Evolutionary conservation across 2,797 vertebrate species (phyloP).

Genomic region (Natrix natrix): DNA sequence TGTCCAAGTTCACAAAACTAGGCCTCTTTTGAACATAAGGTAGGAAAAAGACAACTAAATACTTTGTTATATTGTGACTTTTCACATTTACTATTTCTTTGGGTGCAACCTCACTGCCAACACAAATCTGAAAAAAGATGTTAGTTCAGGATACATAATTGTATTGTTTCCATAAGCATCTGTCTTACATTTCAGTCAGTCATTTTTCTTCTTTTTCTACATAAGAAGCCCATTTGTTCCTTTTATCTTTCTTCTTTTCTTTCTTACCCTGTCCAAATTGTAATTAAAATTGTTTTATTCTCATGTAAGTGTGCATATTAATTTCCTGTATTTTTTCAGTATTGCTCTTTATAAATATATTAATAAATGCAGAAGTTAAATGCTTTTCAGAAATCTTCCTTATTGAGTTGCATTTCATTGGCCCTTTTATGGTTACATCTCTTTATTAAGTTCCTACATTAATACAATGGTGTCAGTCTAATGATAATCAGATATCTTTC

Average conservation of each 20-base stretch:
- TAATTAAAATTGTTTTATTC: neutral
- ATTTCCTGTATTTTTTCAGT: neutral
- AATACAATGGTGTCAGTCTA: neutral
- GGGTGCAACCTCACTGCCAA: constrained; percentile 40
- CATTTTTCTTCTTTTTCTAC: neutral
- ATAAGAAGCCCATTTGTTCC: neutral
- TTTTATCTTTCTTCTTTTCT: neutral
- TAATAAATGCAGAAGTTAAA: constrained; percentile 2
- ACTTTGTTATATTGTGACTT: neutral
- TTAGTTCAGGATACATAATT: constrained; percentile 40
- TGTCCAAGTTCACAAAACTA: constrained; percentile 99
- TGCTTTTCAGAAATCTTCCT: neutral
- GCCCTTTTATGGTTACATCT: neutral
- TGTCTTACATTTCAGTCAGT: constrained; percentile 32
- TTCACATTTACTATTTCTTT: neutral
- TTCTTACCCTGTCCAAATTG: rapidly evolving
- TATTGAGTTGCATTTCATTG: neutral
- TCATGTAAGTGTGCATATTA: neutral
- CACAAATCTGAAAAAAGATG: constrained; percentile 59
- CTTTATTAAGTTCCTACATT: neutral
- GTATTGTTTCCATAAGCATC: neutral
- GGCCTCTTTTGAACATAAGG: constrained; percentile 97
- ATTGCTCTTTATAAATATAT: neutral
- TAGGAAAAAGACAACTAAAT: constrained; percentile 59
- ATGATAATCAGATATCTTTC: neutral